These are phyloP conservation scores for Empidonax traillii DNA, from an alignment of 2,113 vertebrate genomes.

Conservation along the genomic window DNA sequence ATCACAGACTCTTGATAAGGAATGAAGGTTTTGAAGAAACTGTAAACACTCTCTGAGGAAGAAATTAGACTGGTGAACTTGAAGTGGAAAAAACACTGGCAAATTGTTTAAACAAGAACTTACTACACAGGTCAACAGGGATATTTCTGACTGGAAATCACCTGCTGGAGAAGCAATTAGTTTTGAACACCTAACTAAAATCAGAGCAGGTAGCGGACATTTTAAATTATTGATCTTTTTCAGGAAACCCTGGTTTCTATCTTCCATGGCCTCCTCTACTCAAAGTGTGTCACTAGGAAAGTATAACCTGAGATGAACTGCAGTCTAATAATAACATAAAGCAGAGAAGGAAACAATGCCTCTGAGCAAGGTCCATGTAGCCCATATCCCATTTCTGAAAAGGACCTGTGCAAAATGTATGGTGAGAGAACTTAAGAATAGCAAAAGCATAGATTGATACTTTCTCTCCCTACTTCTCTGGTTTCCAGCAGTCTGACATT, in stretches of 20 bases:
- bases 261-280: neutral
- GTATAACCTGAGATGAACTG: neutral
- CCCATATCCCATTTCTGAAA: neutral
- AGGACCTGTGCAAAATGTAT: neutral
- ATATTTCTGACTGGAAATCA: constrained; percentile 59
- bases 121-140: constrained; percentile 47
- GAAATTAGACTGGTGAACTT: constrained; percentile 72
- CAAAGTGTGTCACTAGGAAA: neutral
- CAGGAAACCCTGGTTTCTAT: neutral
- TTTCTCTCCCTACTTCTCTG: neutral
- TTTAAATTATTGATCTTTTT: constrained; percentile 42
- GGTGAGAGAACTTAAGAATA: neutral
- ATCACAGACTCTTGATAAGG: constrained; percentile 49
- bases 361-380: neutral
- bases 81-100: neutral
- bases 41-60: constrained; percentile 62
- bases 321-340: neutral
- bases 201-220: neutral
- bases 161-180: constrained; percentile 69
- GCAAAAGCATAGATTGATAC: neutral
- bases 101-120: constrained; percentile 58
- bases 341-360: neutral
- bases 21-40: constrained; percentile 65
- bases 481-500: neutral
- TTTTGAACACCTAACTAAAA: constrained; percentile 68